Percentiles rank a stretch among this genome's conserved stretches.
Conservation (phyloP, 2,113 vertebrate species). For the Rallus limicola region DNA sequence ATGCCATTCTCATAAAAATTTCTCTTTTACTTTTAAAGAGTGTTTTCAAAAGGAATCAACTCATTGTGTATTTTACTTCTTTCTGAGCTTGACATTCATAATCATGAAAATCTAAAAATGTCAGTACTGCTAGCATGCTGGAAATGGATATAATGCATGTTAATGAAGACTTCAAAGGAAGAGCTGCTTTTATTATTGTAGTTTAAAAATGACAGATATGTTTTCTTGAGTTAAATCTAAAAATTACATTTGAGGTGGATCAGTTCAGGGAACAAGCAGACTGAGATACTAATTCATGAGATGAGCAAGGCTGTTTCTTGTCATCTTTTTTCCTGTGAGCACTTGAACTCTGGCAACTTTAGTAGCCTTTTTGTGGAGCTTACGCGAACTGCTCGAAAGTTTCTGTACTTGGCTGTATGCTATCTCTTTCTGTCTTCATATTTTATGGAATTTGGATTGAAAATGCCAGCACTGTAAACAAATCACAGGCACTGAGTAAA, state of each 20-base stretch:
- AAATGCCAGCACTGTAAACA: not conserved
- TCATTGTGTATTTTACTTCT: not conserved
- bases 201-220: conserved; percentile 4
- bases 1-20: not conserved
- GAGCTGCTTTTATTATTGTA: conserved; percentile 20
- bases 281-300: not conserved
- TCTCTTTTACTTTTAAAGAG: conserved; percentile 28
- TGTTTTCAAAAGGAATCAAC: not conserved
- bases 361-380: not conserved
- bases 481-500: not conserved
- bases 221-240: not conserved
- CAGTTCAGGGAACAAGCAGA: not conserved
- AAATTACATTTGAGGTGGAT: not conserved
- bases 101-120: conserved; percentile 15
- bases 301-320: not conserved
- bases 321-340: not conserved
- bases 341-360: not conserved
- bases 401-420: not conserved
- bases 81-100: conserved; percentile 9
- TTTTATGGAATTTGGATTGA: not conserved
- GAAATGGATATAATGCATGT: conserved; percentile 1
- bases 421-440: not conserved
- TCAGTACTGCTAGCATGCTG: not conserved
- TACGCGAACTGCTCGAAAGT: not conserved
- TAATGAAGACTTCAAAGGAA: conserved; percentile 46